phyloP scores from a whole-genome alignment of 2,888 invertebrate genomes.

The Stenotaenia linearis region DNA sequence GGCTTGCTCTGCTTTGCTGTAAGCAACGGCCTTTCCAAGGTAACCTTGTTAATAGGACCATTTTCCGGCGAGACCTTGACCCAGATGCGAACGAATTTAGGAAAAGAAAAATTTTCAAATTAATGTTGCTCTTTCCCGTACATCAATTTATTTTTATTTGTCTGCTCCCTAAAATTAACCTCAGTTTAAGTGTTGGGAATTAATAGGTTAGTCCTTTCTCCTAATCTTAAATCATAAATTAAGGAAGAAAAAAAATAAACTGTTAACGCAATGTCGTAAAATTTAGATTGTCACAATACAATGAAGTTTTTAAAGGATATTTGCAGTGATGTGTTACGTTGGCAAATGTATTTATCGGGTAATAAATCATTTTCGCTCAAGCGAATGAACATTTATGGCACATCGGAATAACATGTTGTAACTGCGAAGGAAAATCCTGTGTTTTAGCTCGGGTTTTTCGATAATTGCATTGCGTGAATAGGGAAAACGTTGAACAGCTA shows the following conservation, averaged over 20 bases:
- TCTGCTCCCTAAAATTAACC: not conserved
- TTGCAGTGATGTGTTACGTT: not conserved
- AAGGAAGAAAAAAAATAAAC: not conserved
- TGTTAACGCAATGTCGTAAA: not conserved
- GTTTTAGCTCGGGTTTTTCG: not conserved
- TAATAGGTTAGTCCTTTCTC: not conserved
- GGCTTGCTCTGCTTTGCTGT: not conserved
- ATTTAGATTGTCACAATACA: not conserved
- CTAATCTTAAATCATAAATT: not conserved
- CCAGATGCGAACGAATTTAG: not conserved
- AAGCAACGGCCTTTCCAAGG: conserved; percentile 11
- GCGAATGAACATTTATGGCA: conserved; percentile 13
- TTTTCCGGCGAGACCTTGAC: conserved; percentile 17
- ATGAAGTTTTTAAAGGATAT: not conserved
- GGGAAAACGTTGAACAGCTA: not conserved
- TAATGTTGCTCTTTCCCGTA: not conserved
- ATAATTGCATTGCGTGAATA: not conserved
- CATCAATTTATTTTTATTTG: not conserved
- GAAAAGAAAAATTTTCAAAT: not conserved
- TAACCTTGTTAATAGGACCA: conserved; percentile 3
- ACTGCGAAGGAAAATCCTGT: not conserved
- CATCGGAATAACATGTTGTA: not conserved
- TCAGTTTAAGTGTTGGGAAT: not conserved
- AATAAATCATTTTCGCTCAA: conserved; percentile 8
- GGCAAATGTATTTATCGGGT: not conserved